These are phyloP conservation scores for Sebastes cheni DNA, from an alignment of 2,797 vertebrate genomes.

Conservation along the genomic window DNA sequence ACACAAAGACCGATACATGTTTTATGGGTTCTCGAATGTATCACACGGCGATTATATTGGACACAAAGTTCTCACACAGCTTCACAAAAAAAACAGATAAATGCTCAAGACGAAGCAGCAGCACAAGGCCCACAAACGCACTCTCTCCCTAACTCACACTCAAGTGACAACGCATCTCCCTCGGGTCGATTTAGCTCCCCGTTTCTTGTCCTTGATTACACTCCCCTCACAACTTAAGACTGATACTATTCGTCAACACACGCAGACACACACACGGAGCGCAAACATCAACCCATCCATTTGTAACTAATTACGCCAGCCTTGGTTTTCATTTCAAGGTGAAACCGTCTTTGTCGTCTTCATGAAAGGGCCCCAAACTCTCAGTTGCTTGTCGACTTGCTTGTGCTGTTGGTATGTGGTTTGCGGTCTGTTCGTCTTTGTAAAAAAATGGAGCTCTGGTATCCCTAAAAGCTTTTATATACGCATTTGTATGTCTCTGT, in stretches of 20 bases:
- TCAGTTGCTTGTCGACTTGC: conserved; percentile 17
- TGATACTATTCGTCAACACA: conserved; percentile 40
- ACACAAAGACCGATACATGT: not conserved
- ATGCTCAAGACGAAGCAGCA: not conserved
- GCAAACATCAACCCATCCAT: conserved; percentile 62
- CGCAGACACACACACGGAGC: conserved; percentile 25
- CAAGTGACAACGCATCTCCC: conserved; percentile 38
- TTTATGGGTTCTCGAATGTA: not conserved
- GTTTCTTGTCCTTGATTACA: conserved; percentile 72
- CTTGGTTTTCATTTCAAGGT: conserved; percentile 70
- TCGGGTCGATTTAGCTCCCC: conserved; percentile 59
- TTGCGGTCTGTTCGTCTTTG: conserved; percentile 4
- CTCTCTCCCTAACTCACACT: conserved; percentile 5
- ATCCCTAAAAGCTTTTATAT: not conserved
- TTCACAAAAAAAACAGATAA: not conserved
- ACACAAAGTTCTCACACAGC: not conserved
- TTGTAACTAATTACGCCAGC: conserved; percentile 72
- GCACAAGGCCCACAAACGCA: not conserved
- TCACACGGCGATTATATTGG: not conserved
- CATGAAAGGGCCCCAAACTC: conserved; percentile 18
- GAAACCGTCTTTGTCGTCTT: conserved; percentile 59
- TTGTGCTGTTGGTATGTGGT: conserved; percentile 8
- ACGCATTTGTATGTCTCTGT: not conserved
- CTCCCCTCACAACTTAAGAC: conserved; percentile 54
- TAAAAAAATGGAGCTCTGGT: not conserved